Conservation (phyloP, 2,113 vertebrate species). For the Cacatua alba region DNA sequence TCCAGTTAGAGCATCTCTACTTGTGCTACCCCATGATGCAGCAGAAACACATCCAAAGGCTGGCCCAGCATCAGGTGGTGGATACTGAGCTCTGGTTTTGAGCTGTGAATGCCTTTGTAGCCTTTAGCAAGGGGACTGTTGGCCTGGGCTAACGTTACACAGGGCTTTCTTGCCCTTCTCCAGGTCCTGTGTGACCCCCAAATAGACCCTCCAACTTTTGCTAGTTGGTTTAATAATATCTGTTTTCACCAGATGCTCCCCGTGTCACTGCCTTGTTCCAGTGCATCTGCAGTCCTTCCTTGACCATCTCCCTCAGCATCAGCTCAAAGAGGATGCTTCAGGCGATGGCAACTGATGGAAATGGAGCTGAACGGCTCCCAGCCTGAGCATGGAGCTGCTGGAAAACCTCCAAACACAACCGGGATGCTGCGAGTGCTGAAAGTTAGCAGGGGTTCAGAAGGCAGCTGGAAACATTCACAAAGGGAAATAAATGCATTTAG, state of each 20-base stretch:
- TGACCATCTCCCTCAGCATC: neutral
- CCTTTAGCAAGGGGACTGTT: neutral
- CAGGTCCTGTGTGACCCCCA: neutral
- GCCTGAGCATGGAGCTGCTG: neutral
- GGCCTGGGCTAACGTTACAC: too few species aligned
- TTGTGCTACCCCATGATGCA: neutral
- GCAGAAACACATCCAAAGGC: neutral
- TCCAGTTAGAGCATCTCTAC: too few species aligned
- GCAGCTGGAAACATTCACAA: neutral
- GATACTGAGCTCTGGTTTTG: rapidly evolving
- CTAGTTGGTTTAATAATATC: neutral
- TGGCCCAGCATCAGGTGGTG: neutral
- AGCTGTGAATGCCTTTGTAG: neutral
- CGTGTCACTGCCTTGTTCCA: neutral
- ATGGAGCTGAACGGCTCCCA: neutral
- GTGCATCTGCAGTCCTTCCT: neutral
- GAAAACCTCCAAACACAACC: neutral
- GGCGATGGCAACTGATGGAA: neutral
- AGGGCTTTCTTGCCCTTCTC: neutral
- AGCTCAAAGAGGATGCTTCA: neutral
- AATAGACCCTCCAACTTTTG: rapidly evolving
- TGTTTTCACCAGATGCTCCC: neutral
- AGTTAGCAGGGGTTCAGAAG: neutral
- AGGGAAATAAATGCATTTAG: neutral
- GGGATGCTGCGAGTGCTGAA: neutral